Base-by-base conservation (phyloP, 2,797 vertebrate genomes). In the Columba guinea region DNA sequence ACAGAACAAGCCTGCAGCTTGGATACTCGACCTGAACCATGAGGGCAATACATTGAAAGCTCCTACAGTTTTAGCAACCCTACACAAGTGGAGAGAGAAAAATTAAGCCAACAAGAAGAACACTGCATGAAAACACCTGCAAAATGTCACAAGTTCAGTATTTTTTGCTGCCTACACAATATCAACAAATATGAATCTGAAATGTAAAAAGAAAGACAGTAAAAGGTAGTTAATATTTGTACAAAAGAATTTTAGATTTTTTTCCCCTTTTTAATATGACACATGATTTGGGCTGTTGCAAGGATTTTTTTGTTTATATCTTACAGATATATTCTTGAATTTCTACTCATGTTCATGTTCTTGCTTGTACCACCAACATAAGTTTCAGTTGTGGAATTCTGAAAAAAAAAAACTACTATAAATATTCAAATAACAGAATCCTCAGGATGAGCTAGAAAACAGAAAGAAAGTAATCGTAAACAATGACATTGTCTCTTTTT, bases 71-170 rank as follows among this genome's bases (percentile, higher is more conserved):
- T 67, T 26, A 78, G n/a, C 17, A 75, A 51, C 18, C 8, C 27
- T 20, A 9, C 11, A 39, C 5, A 74, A 37, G 12, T 46, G 37
- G 13, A 64, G 10, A 71, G 11, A n/a, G 1, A 74, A 67, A 76
- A 86, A 68, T n/a, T 6, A 76, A 79, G 13, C 5, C 15, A 13
- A 35, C 8, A 51, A 14, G 19, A 4, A 58, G 13, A 91, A 39
- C 5, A 16, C 14, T 51, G 48, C 7, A 7, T 0, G 0, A 78
- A 7, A 73, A 73, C 3, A 69, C 14, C 22, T 62, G 6, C 0
- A 48, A 79, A 93, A 39, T 52, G 5, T 30, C 56, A 10, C 5
- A n/a, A 52, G 7, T 44, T 18, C 16, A 18, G 4, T 37, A 35
- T 62, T 68, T 88, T 63, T 49, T 7, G 27, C 16, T 37, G 35